Conservation (phyloP, 2,113 vertebrate genomes). For the Scatophagus argus region DNA sequence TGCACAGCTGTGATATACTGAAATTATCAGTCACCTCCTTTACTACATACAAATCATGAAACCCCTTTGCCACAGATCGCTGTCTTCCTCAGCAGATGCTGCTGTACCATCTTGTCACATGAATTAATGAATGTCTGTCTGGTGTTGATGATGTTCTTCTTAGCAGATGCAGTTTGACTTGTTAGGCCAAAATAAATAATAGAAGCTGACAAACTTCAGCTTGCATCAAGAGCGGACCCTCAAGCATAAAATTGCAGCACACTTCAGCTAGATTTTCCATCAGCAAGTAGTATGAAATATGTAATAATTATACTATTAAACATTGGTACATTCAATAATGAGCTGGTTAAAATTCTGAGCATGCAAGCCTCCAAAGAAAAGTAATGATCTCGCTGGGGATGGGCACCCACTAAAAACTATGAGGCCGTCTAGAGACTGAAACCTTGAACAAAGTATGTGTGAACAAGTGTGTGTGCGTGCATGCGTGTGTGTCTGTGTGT, state of each 20-base stretch:
- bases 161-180: constrained; percentile 73
- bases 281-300: constrained; percentile 67
- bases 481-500: constrained; percentile 14
- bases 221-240: constrained; percentile 66
- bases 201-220: constrained; percentile 76
- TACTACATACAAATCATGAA: constrained; percentile 46
- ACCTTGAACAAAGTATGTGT: constrained; percentile 58
- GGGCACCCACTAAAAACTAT: constrained; percentile 48
- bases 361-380: constrained; percentile 63
- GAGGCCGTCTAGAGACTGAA: constrained; percentile 49
- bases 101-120: constrained; percentile 70
- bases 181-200: constrained; percentile 76
- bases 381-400: constrained; percentile 70
- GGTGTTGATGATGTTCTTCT: constrained; percentile 60
- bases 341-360: constrained; percentile 65
- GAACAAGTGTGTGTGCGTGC: constrained; percentile 17
- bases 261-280: constrained; percentile 57
- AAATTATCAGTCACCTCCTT: constrained; percentile 41
- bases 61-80: constrained; percentile 57
- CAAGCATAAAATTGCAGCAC: constrained; percentile 63
- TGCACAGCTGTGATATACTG: not conserved
- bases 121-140: constrained; percentile 74
- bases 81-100: constrained; percentile 71
- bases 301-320: constrained; percentile 75
- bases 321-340: constrained; percentile 73